These are phyloP conservation scores for Oscheius myriophilus DNA, from an alignment of 2,888 invertebrate species.

Conservation along the genomic window DNA sequence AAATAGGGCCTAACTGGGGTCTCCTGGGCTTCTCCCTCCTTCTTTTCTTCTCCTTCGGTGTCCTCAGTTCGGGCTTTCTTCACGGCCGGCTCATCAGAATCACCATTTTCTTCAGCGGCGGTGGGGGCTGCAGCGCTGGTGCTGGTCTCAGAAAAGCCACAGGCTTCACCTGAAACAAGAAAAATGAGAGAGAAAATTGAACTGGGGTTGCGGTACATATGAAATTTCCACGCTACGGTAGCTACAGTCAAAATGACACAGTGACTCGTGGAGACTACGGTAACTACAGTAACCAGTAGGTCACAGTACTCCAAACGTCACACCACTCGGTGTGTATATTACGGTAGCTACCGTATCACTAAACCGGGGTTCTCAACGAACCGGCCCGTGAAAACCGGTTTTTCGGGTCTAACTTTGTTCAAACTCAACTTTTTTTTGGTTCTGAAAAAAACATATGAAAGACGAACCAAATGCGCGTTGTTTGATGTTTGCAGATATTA, in stretches of 20 bases:
- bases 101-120: background rate
- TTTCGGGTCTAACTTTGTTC: no score
- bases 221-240: background rate
- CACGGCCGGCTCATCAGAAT: conserved; percentile 18
- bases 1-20: background rate
- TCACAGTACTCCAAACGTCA: no score
- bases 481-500: no score
- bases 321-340: no score
- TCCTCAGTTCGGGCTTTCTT: conserved; percentile 1
- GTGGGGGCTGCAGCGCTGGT: background rate
- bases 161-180: conserved; percentile 29
- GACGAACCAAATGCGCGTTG: no score
- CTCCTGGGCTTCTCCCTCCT: conserved; percentile 10
- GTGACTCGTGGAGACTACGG: no score
- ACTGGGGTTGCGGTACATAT: background rate
- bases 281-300: no score
- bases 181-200: background rate
- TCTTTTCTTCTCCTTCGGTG: conserved; percentile 29
- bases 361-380: no score
- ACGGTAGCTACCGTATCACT: no score
- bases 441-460: no score
- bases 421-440: no score
- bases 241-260: background rate
- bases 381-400: no score
- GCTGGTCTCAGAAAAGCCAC: conserved; percentile 22